phyloP scores from a whole-genome alignment of 2,797 vertebrate genomes.

The Liparis tanakae region DNA sequence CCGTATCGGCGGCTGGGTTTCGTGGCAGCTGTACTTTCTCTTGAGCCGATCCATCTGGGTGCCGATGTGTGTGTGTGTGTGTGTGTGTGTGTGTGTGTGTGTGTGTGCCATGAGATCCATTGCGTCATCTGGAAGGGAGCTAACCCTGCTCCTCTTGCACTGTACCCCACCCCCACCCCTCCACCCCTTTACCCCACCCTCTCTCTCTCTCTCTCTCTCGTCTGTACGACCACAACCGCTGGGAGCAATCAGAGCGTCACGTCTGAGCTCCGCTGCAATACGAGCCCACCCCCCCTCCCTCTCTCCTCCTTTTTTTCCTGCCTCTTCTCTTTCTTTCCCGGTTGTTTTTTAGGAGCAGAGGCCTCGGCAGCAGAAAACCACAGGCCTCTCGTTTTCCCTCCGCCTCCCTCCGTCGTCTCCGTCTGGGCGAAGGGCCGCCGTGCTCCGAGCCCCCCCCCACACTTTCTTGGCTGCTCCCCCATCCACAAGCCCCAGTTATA shows the following conservation, averaged over 20 bases:
- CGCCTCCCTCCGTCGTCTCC: conserved; percentile 37
- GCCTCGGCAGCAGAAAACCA: conserved; percentile 68
- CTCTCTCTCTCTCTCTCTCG: conserved; percentile 21
- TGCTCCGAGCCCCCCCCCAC: conserved; percentile 43
- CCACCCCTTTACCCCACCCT: too few species aligned
- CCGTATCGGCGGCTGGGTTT: conserved; percentile 2
- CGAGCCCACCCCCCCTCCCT: conserved; percentile 41
- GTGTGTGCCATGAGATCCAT: conserved; percentile 41
- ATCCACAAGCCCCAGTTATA: conserved; percentile 65
- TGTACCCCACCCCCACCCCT: conserved; percentile 26
- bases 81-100: neutral
- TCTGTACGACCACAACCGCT: conserved; percentile 75
- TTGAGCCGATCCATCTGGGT: conserved; percentile 36
- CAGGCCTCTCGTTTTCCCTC: conserved; percentile 56
- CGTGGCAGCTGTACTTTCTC: conserved; percentile 41
- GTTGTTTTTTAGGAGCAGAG: conserved; percentile 67
- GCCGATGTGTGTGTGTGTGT: conserved; percentile 19
- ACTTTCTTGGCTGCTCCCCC: conserved; percentile 25
- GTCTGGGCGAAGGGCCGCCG: conserved; percentile 46
- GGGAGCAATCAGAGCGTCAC: conserved; percentile 78
- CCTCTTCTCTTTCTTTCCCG: conserved; percentile 62
- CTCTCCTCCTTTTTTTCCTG: conserved; percentile 17
- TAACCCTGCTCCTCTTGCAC: conserved; percentile 43
- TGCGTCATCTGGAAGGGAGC: conserved; percentile 77
- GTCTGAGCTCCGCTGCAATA: conserved; percentile 72